These are phyloP conservation scores for Platycheirus albimanus DNA, from an alignment of 2,888 invertebrate species.

Conservation along the genomic window DNA sequence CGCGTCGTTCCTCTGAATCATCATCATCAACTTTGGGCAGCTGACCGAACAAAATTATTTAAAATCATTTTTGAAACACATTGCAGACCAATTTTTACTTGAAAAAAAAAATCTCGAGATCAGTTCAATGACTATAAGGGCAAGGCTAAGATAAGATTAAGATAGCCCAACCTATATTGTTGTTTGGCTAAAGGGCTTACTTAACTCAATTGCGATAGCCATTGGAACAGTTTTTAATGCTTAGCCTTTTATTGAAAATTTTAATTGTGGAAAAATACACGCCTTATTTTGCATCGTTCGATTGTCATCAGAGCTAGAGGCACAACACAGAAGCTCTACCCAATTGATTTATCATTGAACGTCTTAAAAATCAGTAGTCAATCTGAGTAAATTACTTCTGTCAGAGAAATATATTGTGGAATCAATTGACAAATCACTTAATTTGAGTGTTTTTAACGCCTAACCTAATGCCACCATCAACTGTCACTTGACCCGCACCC, in stretches of 20 bases:
- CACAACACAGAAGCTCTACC: not conserved
- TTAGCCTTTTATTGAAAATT: no score
- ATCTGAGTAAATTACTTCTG: not conserved
- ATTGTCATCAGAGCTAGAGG: not conserved
- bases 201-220: not conserved
- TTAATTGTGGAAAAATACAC: no score
- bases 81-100: not conserved
- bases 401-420: constrained; percentile 9
- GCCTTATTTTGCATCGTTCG: constrained; percentile 19
- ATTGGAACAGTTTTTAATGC: no score
- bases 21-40: constrained; percentile 17
- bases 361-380: constrained; percentile 3
- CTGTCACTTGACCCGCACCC: constrained; percentile 43
- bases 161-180: constrained; percentile 47
- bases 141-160: constrained; percentile 28
- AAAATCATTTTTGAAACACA: constrained; percentile 25
- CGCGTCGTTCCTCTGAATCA: constrained; percentile 40
- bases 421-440: constrained; percentile 43
- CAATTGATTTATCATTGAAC: constrained; percentile 27
- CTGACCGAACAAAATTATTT: constrained; percentile 47
- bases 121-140: constrained; percentile 38
- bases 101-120: constrained; percentile 1
- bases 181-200: constrained; percentile 35
- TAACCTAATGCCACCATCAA: constrained; percentile 19
- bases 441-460: constrained; percentile 31